phyloP scores from a whole-genome alignment of 2,797 vertebrate genomes.

The Intellagama lesueurii region DNA sequence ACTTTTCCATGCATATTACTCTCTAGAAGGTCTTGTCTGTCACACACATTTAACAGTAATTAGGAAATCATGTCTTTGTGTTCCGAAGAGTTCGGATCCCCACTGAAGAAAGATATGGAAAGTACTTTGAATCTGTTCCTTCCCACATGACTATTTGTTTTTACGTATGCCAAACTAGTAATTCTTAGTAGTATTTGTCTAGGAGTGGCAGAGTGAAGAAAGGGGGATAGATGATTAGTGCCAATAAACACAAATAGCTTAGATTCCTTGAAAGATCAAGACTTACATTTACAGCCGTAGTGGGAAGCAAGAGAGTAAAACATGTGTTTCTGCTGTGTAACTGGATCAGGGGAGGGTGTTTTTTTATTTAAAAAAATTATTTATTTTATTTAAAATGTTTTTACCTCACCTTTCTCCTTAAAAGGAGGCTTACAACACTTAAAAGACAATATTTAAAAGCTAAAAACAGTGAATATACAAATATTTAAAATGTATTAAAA shows the following conservation, averaged over 20 bases:
- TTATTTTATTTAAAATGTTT: too few species aligned
- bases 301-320: constrained; percentile 19
- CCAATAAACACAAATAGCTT: not conserved
- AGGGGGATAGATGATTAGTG: constrained; percentile 32
- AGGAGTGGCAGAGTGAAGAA: constrained; percentile 8
- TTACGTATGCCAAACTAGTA: not conserved
- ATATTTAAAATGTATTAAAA: too few species aligned
- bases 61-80: constrained; percentile 41
- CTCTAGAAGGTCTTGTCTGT: constrained; percentile 30
- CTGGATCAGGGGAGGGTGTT: not conserved
- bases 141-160: not conserved
- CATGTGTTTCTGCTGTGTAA: constrained; percentile 21
- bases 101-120: not conserved
- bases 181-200: constrained; percentile 9
- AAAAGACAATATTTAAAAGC: too few species aligned
- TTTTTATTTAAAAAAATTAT: too few species aligned
- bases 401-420: too few species aligned
- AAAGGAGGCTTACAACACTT: too few species aligned
- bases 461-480: too few species aligned
- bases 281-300: not conserved
- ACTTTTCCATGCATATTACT: not conserved
- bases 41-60: constrained; percentile 48
- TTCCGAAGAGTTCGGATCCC: constrained; percentile 7
- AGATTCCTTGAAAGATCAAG: constrained; percentile 30
- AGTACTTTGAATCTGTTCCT: not conserved